Evolutionary conservation across 2,888 invertebrate species (phyloP).

Genomic region (Cephalotes varians): DNA sequence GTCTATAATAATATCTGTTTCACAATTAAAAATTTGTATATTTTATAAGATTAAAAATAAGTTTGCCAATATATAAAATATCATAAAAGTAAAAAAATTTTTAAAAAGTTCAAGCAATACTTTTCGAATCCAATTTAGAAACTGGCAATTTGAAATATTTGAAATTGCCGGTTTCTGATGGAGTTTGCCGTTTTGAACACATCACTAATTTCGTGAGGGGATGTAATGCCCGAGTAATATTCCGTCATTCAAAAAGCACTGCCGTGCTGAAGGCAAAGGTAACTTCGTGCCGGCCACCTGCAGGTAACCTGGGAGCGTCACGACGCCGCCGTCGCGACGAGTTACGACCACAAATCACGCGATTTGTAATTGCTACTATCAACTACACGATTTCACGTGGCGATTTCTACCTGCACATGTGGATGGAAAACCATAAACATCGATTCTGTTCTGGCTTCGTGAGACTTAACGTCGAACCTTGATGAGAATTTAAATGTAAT

Average conservation of each 20-base stretch:
- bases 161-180: constrained; percentile 54
- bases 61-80: not conserved
- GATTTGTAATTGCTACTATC: constrained; percentile 85
- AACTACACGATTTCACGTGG: constrained; percentile 82
- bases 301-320: constrained; percentile 84
- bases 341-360: constrained; percentile 85
- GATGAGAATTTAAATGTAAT: constrained; percentile 34
- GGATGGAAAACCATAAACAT: constrained; percentile 82
- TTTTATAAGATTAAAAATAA: not conserved
- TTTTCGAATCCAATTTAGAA: constrained; percentile 33
- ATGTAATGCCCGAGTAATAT: constrained; percentile 73
- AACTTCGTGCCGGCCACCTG: constrained; percentile 84
- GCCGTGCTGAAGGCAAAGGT: constrained; percentile 75
- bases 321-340: constrained; percentile 85
- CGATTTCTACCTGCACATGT: constrained; percentile 73
- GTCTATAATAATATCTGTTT: not conserved
- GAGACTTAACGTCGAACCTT: constrained; percentile 56
- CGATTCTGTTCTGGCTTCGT: constrained; percentile 76
- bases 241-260: constrained; percentile 78
- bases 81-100: not conserved
- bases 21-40: constrained; percentile 37
- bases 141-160: constrained; percentile 8
- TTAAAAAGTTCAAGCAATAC: not conserved
- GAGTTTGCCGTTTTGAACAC: constrained; percentile 65
- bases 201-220: constrained; percentile 60